Evolutionary conservation across 2,797 vertebrate species (phyloP), one percentile per base, ranked within the genome.

Genomic region (Enteromius argenteus): DNA sequence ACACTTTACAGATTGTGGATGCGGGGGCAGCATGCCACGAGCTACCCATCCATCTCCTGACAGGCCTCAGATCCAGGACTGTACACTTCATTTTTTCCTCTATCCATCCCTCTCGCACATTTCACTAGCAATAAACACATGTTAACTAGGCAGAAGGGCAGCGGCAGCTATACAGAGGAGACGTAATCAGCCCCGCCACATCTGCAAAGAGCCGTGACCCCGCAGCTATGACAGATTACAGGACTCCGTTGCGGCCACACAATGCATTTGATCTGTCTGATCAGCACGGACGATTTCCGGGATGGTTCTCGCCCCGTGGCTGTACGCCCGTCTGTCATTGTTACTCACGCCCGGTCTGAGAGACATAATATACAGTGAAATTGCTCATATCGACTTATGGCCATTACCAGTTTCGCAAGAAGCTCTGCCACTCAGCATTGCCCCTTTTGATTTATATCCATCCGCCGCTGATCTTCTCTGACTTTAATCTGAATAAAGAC

Each of bases 401-500:
- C 84, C 86, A 83, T 87, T 79, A 85, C 77, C 86, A 85, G 86
- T 83, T 90, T 86, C 23, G 2, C 67, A 83, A 17, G 62, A 72
- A 73, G 74, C 79, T 68, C 44, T 49, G 51, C 62, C 49, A 80
- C 84, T 88, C 84, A 67, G 46, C 42, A n/a, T 80, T 88, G 84
- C 86, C 83, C 51, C 32, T 23, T 76, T 42, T 78, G 74, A 89
- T 89, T 90, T 88, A 85, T 77, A 84, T 90, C 60, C 72, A 58
- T 81, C n/a, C 17, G n/a, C 74, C 21, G 14, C 74, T 85, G 85
- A 87, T 90, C 74, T 79, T 58, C 81, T 79, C 66, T 74, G 81
- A 90, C 87, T 89, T 87, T 86, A 90, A 87, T 89, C 86, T 88
- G 82, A 90, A 86, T 81, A 89, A 88, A 87, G 84, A 85, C 85